Percentiles rank a stretch among this genome's conserved stretches.
phyloP scores from a whole-genome alignment of 1,140 invertebrate genomes.

The Streblospio benedicti region DNA sequence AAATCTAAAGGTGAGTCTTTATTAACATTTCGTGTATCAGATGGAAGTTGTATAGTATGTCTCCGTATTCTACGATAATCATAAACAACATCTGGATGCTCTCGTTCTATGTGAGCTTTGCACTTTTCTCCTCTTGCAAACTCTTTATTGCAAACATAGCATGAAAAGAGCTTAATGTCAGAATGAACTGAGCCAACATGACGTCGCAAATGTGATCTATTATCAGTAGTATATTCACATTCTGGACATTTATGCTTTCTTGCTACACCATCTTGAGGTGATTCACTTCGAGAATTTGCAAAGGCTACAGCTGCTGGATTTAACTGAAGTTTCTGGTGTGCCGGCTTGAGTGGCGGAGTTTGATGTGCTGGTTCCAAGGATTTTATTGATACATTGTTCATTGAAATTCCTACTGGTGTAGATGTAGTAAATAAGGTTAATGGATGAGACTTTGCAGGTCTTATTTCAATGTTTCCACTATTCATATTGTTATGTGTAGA shows the following conservation, averaged over 20 bases:
- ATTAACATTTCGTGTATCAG: neutral
- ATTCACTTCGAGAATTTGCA: no score
- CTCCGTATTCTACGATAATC: slow-evolving; percentile 2
- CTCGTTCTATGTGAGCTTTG: slow-evolving; percentile 8
- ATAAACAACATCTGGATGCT: slow-evolving; percentile 7
- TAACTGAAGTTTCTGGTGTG: no score
- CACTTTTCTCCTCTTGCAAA: slow-evolving; percentile 11
- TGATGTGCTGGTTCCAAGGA: no score
- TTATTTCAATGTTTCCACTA: no score
- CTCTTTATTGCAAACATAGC: slow-evolving; percentile 15
- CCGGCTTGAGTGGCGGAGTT: no score
- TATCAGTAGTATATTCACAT: slow-evolving; percentile 15
- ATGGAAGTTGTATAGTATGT: neutral
- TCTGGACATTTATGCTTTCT: slow-evolving; percentile 12
- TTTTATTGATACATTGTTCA: no score
- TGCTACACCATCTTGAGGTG: no score
- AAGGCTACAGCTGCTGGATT: no score
- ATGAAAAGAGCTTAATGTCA: slow-evolving; percentile 9
- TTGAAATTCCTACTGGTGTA: no score
- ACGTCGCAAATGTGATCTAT: slow-evolving; percentile 14
- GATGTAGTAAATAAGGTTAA: no score
- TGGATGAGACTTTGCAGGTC: no score
- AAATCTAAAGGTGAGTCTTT: neutral
- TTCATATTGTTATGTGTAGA: no score
- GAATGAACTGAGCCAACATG: slow-evolving; percentile 13